Evolutionary conservation across 1,140 invertebrate species (phyloP), one percentile per base, ranked within the genome.

Genomic region (Listronotus oregonensis): DNA sequence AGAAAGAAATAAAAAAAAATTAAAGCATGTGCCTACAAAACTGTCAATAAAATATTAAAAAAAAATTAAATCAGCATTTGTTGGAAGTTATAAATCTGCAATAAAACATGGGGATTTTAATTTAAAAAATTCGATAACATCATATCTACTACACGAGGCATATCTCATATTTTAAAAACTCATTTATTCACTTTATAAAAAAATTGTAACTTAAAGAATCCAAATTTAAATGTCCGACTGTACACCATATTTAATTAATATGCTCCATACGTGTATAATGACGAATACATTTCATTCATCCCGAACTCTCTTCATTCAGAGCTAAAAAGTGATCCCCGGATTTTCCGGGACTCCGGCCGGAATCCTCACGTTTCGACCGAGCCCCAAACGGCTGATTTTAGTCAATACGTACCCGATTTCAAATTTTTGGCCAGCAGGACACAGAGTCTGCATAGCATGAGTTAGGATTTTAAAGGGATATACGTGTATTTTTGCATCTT

Each of bases 301-400:
- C 14, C 43, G 14, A 14, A 1, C 8, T 37, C 1, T 1, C 14
- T 18, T 46, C 43, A 46, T 46, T 46, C 14, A 46, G 21, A 27
- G 0, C 17, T 8, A 18, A n/a, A 18, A 8, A 18, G 7, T 46
- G 10, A n/a, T 15, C 43, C n/a, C 14, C 7, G 6, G 10, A 46
- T 46, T 18, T 46, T 12, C 43, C 14, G 12, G 43, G 17, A 46
- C 14, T 17, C 14, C 43, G 43, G 43, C 43, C 43, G 43, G 43
- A 18, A 46, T 17, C 17, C 17, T 17, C 14, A 1, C 1, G 3
- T 15, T 0, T n/a, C 17, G 43, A 46, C 43, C 43, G 43, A 6
- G 43, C 43, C 43, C 43, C 7, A 46, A 46, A 46, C 43, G 43
- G 43, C 43, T 18, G 43, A 46, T 37, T 46, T 46, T 18, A 46